phyloP scores from a whole-genome alignment of 2,888 invertebrate genomes.

The Sinohyriopsis cumingii region DNA sequence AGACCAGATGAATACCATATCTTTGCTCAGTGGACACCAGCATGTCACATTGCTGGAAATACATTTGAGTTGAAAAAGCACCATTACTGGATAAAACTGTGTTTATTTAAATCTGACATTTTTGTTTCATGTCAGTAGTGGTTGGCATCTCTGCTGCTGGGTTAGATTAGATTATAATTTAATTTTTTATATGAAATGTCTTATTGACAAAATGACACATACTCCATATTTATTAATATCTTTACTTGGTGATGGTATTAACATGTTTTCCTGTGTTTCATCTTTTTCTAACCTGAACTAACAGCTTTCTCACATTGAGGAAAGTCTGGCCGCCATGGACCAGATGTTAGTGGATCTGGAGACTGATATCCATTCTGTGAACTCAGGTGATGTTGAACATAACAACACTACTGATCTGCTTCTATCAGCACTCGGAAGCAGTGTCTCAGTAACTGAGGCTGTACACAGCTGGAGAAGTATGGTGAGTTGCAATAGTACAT shows the following conservation, averaged over 20 bases:
- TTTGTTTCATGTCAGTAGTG: no score
- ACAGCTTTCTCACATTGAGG: conserved; percentile 51
- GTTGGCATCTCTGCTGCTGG: no score
- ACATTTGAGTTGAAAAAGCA: no score
- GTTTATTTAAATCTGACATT: no score
- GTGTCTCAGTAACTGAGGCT: conserved; percentile 14
- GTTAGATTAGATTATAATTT: no score
- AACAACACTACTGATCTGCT: conserved; percentile 21
- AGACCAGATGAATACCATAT: no score
- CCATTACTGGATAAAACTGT: no score
- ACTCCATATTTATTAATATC: background rate
- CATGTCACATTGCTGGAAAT: no score
- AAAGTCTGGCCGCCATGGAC: conserved; percentile 63
- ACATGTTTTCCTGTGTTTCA: background rate
- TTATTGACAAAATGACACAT: background rate
- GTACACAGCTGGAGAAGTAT: conserved; percentile 38
- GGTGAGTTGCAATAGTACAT: conserved; percentile 33
- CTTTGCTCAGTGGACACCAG: no score
- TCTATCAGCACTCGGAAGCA: conserved; percentile 5
- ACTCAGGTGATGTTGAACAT: conserved; percentile 28
- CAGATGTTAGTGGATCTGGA: conserved; percentile 54
- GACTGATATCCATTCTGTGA: conserved; percentile 37
- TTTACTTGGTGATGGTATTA: background rate
- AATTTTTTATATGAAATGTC: background rate
- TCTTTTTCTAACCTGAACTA: conserved; percentile 19